Percentiles rank a stretch among this genome's conserved stretches.
Evolutionary conservation across 2,797 vertebrate species (phyloP).

Genomic region (Leptatherina wallacei): DNA sequence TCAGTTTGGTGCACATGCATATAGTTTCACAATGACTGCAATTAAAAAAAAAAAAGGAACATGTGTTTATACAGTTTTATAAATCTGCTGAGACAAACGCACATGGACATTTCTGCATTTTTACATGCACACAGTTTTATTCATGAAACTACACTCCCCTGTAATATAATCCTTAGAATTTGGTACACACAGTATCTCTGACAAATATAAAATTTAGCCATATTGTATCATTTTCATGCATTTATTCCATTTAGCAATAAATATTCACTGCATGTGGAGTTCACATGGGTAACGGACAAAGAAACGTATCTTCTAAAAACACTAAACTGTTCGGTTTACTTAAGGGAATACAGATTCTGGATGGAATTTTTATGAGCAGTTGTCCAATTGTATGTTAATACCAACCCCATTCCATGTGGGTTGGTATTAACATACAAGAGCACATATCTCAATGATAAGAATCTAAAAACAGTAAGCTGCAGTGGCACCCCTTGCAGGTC

Average conservation of each 20-base stretch:
- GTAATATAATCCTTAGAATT: background rate
- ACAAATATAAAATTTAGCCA: background rate
- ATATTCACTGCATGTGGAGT: too few species aligned
- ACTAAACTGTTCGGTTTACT: too few species aligned
- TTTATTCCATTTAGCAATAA: background rate
- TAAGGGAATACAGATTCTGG: too few species aligned
- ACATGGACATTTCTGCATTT: background rate
- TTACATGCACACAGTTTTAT: background rate
- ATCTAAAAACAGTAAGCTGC: background rate
- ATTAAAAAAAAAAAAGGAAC: background rate
- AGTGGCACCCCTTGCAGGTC: background rate
- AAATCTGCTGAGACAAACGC: background rate
- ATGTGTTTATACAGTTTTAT: background rate
- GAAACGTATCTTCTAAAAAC: too few species aligned
- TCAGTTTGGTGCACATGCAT: too few species aligned
- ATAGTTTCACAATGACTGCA: background rate
- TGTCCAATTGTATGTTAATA: conserved; percentile 1
- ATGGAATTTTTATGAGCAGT: background rate
- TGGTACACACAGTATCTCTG: background rate
- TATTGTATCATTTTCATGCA: background rate
- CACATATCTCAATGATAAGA: background rate
- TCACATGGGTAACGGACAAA: too few species aligned
- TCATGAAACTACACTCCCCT: background rate
- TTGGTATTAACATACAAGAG: background rate
- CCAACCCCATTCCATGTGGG: too few species aligned